These are phyloP conservation scores for Coracopsis vasa DNA, from an alignment of 2,113 vertebrate genomes.

Conservation along the genomic window DNA sequence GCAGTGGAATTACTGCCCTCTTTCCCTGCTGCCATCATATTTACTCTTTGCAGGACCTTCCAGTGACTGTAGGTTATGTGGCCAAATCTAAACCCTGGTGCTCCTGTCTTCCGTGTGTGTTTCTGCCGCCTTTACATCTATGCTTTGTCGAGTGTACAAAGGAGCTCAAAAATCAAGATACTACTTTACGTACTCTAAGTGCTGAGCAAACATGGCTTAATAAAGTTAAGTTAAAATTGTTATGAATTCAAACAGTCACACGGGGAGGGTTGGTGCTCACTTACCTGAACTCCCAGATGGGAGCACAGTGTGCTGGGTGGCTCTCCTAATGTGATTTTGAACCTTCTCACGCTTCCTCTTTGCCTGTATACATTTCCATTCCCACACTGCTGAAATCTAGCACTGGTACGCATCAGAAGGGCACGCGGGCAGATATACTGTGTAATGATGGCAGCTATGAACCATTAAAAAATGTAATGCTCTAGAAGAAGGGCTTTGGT, in stretches of 20 bases:
- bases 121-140: neutral
- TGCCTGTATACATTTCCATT: neutral
- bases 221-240: neutral
- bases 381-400: neutral
- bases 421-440: neutral
- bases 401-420: neutral
- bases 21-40: neutral
- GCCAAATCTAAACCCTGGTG: neutral
- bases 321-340: neutral
- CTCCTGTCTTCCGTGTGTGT: rapidly evolving
- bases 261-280: neutral
- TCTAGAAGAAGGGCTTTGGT: neutral
- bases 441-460: neutral
- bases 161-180: neutral
- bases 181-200: neutral
- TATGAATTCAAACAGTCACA: neutral
- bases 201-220: neutral
- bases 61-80: neutral
- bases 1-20: neutral
- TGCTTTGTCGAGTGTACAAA: neutral
- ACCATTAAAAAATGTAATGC: slow-evolving; percentile 4
- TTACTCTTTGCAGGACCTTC: slow-evolving; percentile 14
- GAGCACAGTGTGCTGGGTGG: neutral
- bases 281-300: neutral
- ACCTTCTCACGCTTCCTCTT: neutral